These are phyloP conservation scores for Bombus soroeensis DNA, from an alignment of 1,140 invertebrate genomes.

Conservation along the genomic window DNA sequence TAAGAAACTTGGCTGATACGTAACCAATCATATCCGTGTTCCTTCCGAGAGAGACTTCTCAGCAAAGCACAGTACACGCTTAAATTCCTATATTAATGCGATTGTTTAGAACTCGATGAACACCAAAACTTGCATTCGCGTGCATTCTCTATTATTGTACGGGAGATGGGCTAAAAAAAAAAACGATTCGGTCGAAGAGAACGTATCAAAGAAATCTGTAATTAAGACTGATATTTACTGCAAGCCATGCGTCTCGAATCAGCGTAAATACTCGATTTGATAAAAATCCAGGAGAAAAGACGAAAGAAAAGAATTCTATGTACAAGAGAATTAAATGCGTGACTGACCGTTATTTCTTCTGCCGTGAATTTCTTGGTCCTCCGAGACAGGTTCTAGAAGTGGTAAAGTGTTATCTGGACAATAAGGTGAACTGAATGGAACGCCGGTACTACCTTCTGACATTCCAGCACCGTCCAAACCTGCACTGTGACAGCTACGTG, in stretches of 20 bases:
- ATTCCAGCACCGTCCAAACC: slow-evolving; percentile 84
- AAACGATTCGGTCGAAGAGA: background rate
- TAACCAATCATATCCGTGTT: background rate
- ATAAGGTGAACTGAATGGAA: slow-evolving; percentile 81
- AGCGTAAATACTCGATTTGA: background rate
- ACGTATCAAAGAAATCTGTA: background rate
- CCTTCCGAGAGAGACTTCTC: background rate
- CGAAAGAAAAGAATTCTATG: background rate
- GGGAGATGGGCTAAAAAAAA: too few species aligned
- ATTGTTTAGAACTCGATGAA: background rate
- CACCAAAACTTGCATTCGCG: background rate
- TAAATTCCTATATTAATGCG: background rate
- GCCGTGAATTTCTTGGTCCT: slow-evolving; percentile 84
- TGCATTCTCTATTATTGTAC: background rate
- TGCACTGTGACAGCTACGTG: slow-evolving; percentile 88
- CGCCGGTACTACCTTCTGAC: slow-evolving; percentile 76
- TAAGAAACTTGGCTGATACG: too few species aligned
- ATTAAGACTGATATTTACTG: background rate
- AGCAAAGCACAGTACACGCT: background rate
- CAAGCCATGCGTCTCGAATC: slow-evolving; percentile 38
- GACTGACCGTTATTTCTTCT: slow-evolving; percentile 81
- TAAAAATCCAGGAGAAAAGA: background rate
- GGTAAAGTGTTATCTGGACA: slow-evolving; percentile 84
- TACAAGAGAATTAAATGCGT: background rate
- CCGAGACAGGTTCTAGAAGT: slow-evolving; percentile 85